A percentile compares a stretch with the other conserved stretches of the same genome.
These are phyloP conservation scores for Staurois parvus DNA, from an alignment of 2,797 vertebrate genomes.

Conservation along the genomic window DNA sequence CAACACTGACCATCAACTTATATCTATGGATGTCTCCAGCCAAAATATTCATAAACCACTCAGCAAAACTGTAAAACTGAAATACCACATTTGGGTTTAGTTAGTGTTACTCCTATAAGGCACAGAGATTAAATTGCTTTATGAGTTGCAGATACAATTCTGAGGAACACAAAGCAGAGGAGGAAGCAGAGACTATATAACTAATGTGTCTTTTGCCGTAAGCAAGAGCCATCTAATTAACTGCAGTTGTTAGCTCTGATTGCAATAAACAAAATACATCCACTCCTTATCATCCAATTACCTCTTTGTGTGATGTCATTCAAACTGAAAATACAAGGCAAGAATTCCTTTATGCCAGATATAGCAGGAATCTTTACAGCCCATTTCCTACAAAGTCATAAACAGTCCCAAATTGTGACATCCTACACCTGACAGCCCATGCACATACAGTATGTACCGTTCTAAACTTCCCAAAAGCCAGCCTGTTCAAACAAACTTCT, in stretches of 20 bases:
- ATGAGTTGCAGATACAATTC: slow-evolving; percentile 5
- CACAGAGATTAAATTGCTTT: not conserved
- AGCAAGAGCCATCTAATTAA: slow-evolving; percentile 10
- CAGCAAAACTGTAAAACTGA: too few relatives aligned
- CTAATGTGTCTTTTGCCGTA: not conserved
- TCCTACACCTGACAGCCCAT: not conserved
- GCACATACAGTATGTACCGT: not conserved
- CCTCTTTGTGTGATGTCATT: slow-evolving; percentile 6
- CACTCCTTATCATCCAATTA: slow-evolving; percentile 4
- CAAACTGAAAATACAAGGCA: not conserved
- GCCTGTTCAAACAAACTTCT: not conserved
- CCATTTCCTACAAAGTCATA: not conserved
- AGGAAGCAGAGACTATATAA: not conserved
- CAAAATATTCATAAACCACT: too few relatives aligned
- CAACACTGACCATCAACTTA: too few relatives aligned
- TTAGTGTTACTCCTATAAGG: not conserved
- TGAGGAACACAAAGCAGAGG: not conserved
- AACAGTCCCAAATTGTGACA: not conserved
- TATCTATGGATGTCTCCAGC: too few relatives aligned
- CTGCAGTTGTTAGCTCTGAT: slow-evolving; percentile 3
- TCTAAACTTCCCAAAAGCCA: not conserved
- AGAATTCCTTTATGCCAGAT: not conserved
- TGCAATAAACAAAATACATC: slow-evolving; percentile 18
- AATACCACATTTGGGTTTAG: too few relatives aligned
- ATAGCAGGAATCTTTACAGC: not conserved